Percentiles rank a stretch among this genome's conserved stretches.
Evolutionary conservation across 2,113 vertebrate species (phyloP).

Genomic region (Candoia aspera): DNA sequence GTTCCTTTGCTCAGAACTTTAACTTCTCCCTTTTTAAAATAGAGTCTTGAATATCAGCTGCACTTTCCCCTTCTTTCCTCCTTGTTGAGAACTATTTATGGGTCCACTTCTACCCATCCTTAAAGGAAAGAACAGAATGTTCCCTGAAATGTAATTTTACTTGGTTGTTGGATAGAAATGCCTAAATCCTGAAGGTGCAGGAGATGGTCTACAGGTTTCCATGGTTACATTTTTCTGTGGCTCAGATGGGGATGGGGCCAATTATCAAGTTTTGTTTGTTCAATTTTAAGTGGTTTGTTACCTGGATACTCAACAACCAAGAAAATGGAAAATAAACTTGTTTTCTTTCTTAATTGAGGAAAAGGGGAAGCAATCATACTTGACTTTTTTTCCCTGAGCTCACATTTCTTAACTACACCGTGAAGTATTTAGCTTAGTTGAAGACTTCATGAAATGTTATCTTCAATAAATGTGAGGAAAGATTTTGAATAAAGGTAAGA

Average conservation of each 20-base stretch:
- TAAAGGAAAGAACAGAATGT: slow-evolving; percentile 69
- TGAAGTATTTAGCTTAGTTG: slow-evolving; percentile 52
- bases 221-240: slow-evolving; percentile 75
- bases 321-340: slow-evolving; percentile 61
- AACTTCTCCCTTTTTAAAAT: background rate
- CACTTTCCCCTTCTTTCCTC: slow-evolving; percentile 6
- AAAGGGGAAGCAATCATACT: slow-evolving; percentile 62
- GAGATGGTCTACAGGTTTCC: slow-evolving; percentile 73
- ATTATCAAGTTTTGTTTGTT: slow-evolving; percentile 82
- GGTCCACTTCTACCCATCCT: slow-evolving; percentile 40
- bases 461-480: slow-evolving; percentile 40
- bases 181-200: slow-evolving; percentile 73
- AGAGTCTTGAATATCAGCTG: background rate
- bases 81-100: slow-evolving; percentile 58
- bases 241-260: slow-evolving; percentile 75
- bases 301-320: slow-evolving; percentile 80
- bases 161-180: slow-evolving; percentile 69
- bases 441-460: slow-evolving; percentile 52
- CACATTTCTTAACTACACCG: slow-evolving; percentile 41
- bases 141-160: slow-evolving; percentile 68
- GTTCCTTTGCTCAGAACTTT: slow-evolving; percentile 40
- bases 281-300: slow-evolving; percentile 82
- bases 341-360: slow-evolving; percentile 65
- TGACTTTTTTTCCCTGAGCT: slow-evolving; percentile 2
- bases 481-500: slow-evolving; percentile 37